A percentile compares a stretch with the other conserved stretches of the same genome.
phyloP scores from a whole-genome alignment of 2,113 vertebrate species.

The Electrona antarctica region DNA sequence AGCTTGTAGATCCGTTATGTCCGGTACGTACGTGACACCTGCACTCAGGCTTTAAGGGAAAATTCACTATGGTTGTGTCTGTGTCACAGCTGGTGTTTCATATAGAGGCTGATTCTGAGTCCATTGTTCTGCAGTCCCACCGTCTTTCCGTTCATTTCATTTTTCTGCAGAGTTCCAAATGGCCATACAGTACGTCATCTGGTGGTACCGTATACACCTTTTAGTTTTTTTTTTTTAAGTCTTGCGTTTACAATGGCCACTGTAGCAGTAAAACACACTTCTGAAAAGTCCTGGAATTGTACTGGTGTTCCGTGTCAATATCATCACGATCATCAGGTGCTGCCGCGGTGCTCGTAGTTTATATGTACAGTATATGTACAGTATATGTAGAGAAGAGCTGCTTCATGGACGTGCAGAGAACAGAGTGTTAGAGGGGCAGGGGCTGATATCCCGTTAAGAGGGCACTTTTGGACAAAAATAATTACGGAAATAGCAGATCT shows the following conservation, averaged over 20 bases:
- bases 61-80: too few species aligned
- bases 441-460: too few species aligned
- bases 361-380: too few species aligned
- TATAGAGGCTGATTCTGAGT: background rate
- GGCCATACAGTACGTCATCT: background rate
- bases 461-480: slow-evolving; percentile 32
- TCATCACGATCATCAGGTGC: background rate
- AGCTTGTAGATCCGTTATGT: too few species aligned
- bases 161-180: background rate
- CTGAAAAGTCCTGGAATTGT: slow-evolving; percentile 29
- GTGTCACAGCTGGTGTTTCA: background rate
- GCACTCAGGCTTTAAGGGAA: too few species aligned
- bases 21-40: too few species aligned
- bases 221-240: slow-evolving; percentile 19
- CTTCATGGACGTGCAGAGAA: background rate
- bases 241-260: slow-evolving; percentile 10
- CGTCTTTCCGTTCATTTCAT: background rate
- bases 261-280: slow-evolving; percentile 8
- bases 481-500: too few species aligned
- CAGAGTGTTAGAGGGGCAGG: too few species aligned
- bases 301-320: background rate
- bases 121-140: background rate
- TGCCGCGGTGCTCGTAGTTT: background rate
- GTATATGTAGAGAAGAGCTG: background rate
- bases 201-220: background rate